Conservation (phyloP, 2,797 vertebrate genomes). For the Pipistrellus kuhlii region DNA sequence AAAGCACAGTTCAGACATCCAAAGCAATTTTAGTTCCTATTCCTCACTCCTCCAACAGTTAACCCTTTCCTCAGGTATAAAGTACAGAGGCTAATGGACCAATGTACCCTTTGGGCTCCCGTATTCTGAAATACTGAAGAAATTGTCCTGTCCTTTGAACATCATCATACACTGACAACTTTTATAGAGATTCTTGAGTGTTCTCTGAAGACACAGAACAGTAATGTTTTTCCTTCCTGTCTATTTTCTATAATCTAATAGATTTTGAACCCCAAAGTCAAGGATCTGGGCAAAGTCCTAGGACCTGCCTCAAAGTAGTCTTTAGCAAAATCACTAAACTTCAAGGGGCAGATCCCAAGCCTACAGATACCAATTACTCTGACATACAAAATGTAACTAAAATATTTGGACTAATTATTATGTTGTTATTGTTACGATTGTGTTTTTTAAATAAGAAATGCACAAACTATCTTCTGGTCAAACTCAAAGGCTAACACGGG, state of each 20-base stretch:
- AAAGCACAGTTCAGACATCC: constrained; percentile 88
- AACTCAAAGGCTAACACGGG: no score
- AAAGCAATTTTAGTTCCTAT: constrained; percentile 86
- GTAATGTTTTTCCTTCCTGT: constrained; percentile 2
- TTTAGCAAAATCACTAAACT: constrained; percentile 57
- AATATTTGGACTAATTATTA: background rate
- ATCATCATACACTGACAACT: background rate
- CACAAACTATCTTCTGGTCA: background rate
- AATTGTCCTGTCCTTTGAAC: background rate
- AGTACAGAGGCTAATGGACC: background rate
- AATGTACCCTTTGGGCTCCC: background rate
- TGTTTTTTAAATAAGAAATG: background rate
- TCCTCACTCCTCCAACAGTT: constrained; percentile 69
- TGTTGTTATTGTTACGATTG: background rate
- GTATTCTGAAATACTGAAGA: constrained; percentile 44
- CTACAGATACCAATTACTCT: constrained; percentile 15
- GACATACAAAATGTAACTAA: constrained; percentile 38
- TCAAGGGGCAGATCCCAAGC: constrained; percentile 34
- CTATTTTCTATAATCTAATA: constrained; percentile 1
- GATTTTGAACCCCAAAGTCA: constrained; percentile 32
- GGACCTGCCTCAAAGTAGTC: constrained; percentile 23
- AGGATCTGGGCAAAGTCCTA: constrained; percentile 56
- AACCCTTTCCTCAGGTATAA: constrained; percentile 79
- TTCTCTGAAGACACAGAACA: background rate
- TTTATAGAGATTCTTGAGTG: background rate